phyloP scores from a whole-genome alignment of 2,113 vertebrate genomes.

The Recurvirostra avosetta region DNA sequence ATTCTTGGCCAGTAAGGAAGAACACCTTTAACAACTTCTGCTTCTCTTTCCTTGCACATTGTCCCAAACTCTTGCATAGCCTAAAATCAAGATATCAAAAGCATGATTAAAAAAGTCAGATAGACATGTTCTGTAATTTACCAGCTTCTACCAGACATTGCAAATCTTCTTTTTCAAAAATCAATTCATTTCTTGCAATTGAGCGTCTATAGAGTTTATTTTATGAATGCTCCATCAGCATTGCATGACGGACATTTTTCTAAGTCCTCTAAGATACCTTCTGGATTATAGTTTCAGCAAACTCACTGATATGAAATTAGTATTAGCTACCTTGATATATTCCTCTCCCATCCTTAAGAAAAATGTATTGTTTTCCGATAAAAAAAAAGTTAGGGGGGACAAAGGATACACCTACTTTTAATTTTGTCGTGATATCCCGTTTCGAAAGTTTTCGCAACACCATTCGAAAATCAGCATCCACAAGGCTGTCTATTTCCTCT shows the following conservation, averaged over 20 bases:
- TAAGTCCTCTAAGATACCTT: neutral
- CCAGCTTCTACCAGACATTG: neutral
- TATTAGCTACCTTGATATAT: neutral
- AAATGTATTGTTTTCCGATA: accelerated
- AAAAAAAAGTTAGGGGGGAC: neutral
- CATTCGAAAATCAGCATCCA: slow-evolving; percentile 95
- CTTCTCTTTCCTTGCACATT: slow-evolving; percentile 92
- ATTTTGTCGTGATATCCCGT: slow-evolving; percentile 89
- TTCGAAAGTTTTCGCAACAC: slow-evolving; percentile 94
- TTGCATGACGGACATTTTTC: accelerated
- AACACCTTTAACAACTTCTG: slow-evolving; percentile 91
- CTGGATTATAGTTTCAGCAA: neutral
- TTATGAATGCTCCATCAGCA: neutral
- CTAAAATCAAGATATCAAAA: slow-evolving; percentile 67
- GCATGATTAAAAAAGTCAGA: neutral
- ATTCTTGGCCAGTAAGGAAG: slow-evolving; percentile 98
- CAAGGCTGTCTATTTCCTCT: slow-evolving; percentile 93
- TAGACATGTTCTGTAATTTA: neutral
- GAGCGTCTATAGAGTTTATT: neutral
- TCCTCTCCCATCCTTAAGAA: neutral
- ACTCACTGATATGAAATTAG: neutral
- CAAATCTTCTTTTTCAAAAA: neutral
- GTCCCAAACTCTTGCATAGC: slow-evolving; percentile 94
- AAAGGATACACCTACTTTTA: slow-evolving; percentile 81
- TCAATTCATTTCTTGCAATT: neutral